Conservation (phyloP, 2,113 vertebrate genomes). For the Oreochromis tanganicae region DNA sequence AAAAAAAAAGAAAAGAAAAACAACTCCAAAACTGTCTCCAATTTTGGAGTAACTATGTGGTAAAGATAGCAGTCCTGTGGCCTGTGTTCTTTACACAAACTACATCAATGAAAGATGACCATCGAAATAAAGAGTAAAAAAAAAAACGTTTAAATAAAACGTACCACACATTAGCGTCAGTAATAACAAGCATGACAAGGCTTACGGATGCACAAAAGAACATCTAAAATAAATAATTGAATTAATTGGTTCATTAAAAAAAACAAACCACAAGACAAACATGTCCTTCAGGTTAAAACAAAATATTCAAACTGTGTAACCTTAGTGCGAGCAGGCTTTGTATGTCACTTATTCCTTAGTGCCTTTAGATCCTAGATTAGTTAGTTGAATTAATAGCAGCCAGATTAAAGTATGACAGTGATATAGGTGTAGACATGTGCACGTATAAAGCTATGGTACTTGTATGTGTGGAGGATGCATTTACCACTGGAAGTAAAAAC, state of each 20-base stretch:
- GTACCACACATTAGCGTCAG: background rate
- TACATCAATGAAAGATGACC: background rate
- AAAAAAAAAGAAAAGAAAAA: background rate
- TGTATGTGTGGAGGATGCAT: background rate
- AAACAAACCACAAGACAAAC: background rate
- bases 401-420: background rate
- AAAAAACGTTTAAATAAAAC: background rate
- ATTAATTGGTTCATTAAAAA: background rate
- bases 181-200: background rate
- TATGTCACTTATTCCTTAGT: background rate
- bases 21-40: constrained; percentile 44
- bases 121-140: background rate
- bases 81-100: constrained; percentile 4
- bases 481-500: background rate
- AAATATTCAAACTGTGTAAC: background rate
- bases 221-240: background rate
- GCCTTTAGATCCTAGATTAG: background rate
- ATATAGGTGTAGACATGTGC: background rate
- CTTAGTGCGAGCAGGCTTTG: background rate
- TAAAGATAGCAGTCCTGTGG: constrained; percentile 30
- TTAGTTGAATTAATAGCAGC: background rate
- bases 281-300: background rate
- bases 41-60: constrained; percentile 36
- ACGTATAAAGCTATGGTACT: background rate
- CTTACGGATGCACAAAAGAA: background rate